Conservation (phyloP, 2,113 vertebrate genomes). For the Podiceps cristatus region DNA sequence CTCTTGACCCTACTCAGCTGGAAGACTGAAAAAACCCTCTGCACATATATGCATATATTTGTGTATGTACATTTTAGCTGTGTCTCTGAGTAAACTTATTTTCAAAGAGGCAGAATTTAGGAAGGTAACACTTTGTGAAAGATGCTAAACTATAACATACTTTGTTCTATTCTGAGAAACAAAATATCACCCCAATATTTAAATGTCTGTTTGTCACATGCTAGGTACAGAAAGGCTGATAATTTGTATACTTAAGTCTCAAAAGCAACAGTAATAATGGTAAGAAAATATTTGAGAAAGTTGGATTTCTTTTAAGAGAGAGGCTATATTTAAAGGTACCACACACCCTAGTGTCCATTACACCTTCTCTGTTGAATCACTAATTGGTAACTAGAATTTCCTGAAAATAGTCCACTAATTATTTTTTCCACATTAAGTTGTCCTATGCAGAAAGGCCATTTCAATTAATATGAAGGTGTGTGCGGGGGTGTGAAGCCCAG, state of each 20-base stretch:
- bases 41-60: background rate
- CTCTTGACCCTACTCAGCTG: background rate
- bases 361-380: background rate
- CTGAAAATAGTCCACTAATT: slow-evolving; percentile 53
- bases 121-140: background rate
- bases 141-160: background rate
- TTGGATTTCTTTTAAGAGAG: background rate
- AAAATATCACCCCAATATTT: background rate
- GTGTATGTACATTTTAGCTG: background rate
- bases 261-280: background rate
- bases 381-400: slow-evolving; percentile 49
- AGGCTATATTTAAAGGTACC: background rate
- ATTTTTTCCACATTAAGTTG: slow-evolving; percentile 47
- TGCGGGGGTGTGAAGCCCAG: slow-evolving; percentile 10
- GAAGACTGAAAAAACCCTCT: background rate
- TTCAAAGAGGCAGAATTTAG: background rate
- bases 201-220: background rate
- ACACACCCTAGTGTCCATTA: background rate
- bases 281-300: background rate
- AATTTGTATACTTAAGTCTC: background rate
- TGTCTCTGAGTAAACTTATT: background rate
- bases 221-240: background rate
- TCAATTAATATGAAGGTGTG: slow-evolving; percentile 39
- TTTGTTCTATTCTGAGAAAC: background rate
- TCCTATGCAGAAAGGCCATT: slow-evolving; percentile 47